Conservation (phyloP, 2,888 invertebrate species). For the Rhodophaea formosa region DNA sequence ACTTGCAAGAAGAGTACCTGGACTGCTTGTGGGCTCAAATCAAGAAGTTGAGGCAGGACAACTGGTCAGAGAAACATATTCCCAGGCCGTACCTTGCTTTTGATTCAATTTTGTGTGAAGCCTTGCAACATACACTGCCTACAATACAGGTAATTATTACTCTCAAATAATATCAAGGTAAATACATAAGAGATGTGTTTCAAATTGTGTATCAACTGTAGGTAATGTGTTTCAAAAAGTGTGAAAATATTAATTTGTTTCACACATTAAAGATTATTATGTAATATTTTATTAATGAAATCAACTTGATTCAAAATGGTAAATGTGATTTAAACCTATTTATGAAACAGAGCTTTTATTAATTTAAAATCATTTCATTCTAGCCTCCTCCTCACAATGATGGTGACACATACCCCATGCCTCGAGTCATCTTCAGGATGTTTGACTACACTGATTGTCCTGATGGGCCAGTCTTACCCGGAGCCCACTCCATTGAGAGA, state of each 20-base stretch:
- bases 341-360: too few relatives aligned
- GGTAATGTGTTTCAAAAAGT: too few relatives aligned
- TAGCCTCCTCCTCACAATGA: constrained; percentile 96
- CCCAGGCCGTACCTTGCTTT: constrained; percentile 97
- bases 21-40: constrained; percentile 96
- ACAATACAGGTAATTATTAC: constrained; percentile 81
- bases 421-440: constrained; percentile 96
- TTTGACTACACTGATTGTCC: constrained; percentile 99
- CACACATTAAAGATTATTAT: not conserved
- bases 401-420: constrained; percentile 94
- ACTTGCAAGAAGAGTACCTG: constrained; percentile 97
- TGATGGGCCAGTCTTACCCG: constrained; percentile 94
- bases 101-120: constrained; percentile 96
- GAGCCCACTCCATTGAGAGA: constrained; percentile 97
- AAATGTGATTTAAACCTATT: too few relatives aligned
- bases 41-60: constrained; percentile 92
- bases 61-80: constrained; percentile 98
- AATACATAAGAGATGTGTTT: too few relatives aligned
- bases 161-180: not conserved
- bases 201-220: too few relatives aligned
- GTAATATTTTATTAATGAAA: not conserved
- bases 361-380: constrained; percentile 31
- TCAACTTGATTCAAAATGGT: not conserved
- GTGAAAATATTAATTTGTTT: too few relatives aligned
- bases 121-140: constrained; percentile 96